phyloP scores from a whole-genome alignment of 2,113 vertebrate genomes.

The Pelecanus crispus region DNA sequence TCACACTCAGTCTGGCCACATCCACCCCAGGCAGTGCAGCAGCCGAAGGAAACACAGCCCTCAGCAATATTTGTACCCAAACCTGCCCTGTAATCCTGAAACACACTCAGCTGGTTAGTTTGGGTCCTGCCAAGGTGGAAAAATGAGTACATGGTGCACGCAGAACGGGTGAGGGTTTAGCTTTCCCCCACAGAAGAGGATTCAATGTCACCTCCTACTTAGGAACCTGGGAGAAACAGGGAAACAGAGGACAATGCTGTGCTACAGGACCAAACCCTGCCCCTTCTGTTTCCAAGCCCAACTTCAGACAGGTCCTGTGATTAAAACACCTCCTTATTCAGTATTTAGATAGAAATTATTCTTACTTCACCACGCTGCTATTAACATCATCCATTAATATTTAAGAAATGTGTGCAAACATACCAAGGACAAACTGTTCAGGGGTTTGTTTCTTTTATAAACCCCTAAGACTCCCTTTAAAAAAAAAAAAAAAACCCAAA shows the following conservation, averaged over 20 bases:
- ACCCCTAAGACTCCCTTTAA: not conserved
- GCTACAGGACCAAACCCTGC: not conserved
- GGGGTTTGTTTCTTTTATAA: not conserved
- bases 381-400: not conserved
- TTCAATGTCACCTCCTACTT: too few species aligned
- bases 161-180: fast-evolving
- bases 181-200: too few species aligned
- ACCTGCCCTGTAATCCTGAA: not conserved
- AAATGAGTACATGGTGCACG: fast-evolving
- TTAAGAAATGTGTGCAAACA: not conserved
- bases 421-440: not conserved
- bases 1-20: fast-evolving
- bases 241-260: too few species aligned
- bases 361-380: not conserved
- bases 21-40: not conserved
- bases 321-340: not conserved
- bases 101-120: fast-evolving
- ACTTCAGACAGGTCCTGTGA: fast-evolving
- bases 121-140: not conserved
- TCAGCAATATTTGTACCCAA: not conserved
- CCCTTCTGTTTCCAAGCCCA: not conserved
- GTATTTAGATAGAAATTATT: not conserved
- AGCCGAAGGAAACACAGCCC: not conserved
- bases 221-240: too few species aligned
- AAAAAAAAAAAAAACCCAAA: not conserved